Percentiles rank a stretch among this genome's conserved stretches.
These are phyloP conservation scores for Merops nubicus DNA, from an alignment of 2,113 vertebrate species.

Conservation along the genomic window DNA sequence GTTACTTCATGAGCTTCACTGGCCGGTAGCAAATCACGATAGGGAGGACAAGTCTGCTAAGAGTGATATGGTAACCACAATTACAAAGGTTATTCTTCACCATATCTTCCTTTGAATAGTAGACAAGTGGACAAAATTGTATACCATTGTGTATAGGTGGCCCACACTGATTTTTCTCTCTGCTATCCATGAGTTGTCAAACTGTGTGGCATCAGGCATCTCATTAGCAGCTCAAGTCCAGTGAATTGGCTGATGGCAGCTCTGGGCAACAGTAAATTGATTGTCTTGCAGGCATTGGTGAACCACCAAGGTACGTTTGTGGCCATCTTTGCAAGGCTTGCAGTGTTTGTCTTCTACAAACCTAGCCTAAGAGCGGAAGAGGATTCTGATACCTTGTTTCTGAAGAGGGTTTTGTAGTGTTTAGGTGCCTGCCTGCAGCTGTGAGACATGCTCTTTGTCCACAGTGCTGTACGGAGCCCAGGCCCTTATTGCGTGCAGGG, in stretches of 20 bases:
- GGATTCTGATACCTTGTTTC: neutral
- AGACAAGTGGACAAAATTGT: neutral
- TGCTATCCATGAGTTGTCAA: neutral
- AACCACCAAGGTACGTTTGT: neutral
- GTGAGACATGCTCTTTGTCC: neutral
- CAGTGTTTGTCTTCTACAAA: neutral
- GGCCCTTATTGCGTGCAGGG: neutral
- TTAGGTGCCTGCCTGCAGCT: neutral
- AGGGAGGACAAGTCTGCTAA: neutral
- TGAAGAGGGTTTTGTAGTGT: neutral
- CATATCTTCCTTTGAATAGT: neutral
- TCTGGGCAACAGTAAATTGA: neutral
- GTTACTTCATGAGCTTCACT: neutral
- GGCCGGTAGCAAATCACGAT: neutral
- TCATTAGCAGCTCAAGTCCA: neutral
- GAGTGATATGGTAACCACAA: neutral
- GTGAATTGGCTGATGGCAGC: neutral
- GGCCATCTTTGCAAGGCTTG: neutral
- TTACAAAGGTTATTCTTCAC: neutral
- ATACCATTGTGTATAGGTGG: neutral
- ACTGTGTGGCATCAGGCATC: neutral
- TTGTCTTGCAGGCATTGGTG: neutral
- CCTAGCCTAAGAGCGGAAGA: neutral
- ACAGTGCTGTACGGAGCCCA: neutral
- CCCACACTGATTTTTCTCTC: neutral